Evolutionary conservation across 2,888 invertebrate species (phyloP).

Genomic region (Trachelus iudaicus): DNA sequence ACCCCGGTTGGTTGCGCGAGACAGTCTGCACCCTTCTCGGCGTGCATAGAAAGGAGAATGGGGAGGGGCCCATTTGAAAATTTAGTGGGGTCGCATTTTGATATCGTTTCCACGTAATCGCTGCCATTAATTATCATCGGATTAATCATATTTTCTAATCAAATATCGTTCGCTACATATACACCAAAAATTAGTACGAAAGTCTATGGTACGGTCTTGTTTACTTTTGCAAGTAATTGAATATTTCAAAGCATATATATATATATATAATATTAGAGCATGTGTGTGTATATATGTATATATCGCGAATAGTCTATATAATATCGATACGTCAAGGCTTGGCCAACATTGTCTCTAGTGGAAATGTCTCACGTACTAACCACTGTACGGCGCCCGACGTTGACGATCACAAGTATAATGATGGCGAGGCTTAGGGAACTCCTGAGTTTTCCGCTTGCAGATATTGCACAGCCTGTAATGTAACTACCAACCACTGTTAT

Average conservation of each 20-base stretch:
- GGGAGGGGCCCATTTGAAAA: conserved; percentile 33
- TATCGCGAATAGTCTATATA: background rate
- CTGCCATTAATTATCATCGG: conserved; percentile 11
- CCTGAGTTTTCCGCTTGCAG: background rate
- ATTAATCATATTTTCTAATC: background rate
- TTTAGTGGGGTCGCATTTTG: conserved; percentile 43
- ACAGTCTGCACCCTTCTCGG: conserved; percentile 41
- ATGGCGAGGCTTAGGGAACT: background rate
- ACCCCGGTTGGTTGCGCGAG: conserved; percentile 36
- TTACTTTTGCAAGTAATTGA: background rate
- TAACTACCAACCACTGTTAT: background rate
- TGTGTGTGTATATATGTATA: background rate
- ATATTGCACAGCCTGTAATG: background rate
- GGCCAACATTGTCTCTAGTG: background rate
- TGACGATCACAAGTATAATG: background rate
- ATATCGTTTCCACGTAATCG: conserved; percentile 38
- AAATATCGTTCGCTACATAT: background rate
- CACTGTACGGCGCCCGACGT: background rate
- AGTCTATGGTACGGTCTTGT: background rate
- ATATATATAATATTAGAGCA: background rate
- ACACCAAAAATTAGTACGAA: background rate
- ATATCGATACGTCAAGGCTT: background rate
- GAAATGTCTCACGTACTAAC: background rate
- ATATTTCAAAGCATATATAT: background rate
- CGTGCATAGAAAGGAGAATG: conserved; percentile 1